These are phyloP conservation scores for Pomatostomus ruficeps DNA, from an alignment of 2,113 vertebrate genomes.

Conservation along the genomic window DNA sequence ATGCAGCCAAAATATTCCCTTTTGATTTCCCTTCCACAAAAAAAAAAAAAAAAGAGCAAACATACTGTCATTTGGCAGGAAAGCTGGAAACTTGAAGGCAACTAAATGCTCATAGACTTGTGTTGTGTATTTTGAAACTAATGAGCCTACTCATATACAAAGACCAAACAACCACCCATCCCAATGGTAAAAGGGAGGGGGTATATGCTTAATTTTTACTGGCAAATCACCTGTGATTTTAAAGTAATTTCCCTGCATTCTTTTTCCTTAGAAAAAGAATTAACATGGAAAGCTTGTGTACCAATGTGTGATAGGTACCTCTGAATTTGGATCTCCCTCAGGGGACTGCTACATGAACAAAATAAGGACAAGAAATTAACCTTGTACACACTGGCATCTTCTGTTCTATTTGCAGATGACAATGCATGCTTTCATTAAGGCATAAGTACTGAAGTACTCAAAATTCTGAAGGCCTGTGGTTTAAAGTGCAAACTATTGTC, in stretches of 20 bases:
- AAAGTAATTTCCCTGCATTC: neutral
- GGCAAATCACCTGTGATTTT: neutral
- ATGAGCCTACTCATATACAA: neutral
- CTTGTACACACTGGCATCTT: neutral
- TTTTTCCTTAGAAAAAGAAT: neutral
- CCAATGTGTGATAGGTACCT: neutral
- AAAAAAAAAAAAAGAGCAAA: neutral
- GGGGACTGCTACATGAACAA: neutral
- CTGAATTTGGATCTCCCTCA: neutral
- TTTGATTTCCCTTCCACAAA: neutral
- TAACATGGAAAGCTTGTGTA: neutral
- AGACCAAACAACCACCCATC: neutral
- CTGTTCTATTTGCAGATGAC: neutral
- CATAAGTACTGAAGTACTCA: neutral
- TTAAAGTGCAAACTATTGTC: neutral
- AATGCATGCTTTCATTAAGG: neutral
- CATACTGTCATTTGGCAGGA: neutral
- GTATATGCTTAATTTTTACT: neutral
- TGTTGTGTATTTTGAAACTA: neutral
- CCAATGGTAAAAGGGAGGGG: fast-evolving
- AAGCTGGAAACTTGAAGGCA: neutral
- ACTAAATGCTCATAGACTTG: neutral
- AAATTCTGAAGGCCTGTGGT: neutral
- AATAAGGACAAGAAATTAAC: neutral
- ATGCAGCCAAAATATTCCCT: neutral